Evolutionary conservation across 2,888 invertebrate species (phyloP).

Genomic region (Orthonevra nobilis): DNA sequence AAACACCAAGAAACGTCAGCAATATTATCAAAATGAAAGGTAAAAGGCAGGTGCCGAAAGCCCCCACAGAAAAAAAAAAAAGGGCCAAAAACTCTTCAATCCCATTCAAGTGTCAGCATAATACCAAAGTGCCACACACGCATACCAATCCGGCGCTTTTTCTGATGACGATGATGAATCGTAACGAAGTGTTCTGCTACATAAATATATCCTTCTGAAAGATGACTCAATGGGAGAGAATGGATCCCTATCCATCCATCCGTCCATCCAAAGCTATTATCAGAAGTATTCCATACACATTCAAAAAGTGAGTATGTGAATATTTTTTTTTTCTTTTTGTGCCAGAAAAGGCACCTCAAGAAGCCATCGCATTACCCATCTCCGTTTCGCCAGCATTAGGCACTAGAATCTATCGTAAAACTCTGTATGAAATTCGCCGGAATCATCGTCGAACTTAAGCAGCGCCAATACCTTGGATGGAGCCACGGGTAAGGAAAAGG

Average conservation of each 20-base stretch:
- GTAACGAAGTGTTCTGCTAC: constrained; percentile 48
- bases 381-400: constrained; percentile 1
- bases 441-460: constrained; percentile 55
- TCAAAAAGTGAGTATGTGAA: no score
- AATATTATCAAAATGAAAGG: constrained; percentile 28
- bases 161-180: constrained; percentile 61
- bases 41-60: constrained; percentile 19
- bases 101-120: constrained; percentile 14
- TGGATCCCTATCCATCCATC: constrained; percentile 29
- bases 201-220: constrained; percentile 37
- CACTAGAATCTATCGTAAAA: constrained; percentile 48
- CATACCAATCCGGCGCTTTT: constrained; percentile 9
- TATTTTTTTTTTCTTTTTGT: background rate
- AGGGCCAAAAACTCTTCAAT: constrained; percentile 17
- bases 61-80: constrained; percentile 22
- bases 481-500: constrained; percentile 37
- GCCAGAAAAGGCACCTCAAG: background rate
- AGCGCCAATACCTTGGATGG: constrained; percentile 24
- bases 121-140: constrained; percentile 1
- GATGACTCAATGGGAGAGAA: constrained; percentile 57
- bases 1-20: constrained; percentile 14
- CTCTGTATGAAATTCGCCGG: constrained; percentile 26
- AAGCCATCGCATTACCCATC: background rate
- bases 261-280: constrained; percentile 58
- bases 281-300: constrained; percentile 32